phyloP scores from a whole-genome alignment of 1,140 invertebrate species.

The Kradibia gibbosae region DNA sequence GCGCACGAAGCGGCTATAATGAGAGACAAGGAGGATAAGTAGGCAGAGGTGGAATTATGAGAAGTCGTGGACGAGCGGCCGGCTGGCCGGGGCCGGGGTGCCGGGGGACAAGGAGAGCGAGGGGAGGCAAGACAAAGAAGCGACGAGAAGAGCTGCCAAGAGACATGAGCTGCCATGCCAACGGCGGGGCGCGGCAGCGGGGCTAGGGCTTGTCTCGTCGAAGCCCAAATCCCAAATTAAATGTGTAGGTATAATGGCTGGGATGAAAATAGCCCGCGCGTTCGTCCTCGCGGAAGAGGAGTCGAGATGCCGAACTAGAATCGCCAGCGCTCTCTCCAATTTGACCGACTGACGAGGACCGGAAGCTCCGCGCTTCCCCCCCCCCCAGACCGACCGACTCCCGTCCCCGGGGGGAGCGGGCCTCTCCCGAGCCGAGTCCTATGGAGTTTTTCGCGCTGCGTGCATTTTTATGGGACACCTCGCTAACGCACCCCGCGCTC shows the following conservation, averaged over 20 bases:
- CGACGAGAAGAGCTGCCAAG: slow-evolving; percentile 35
- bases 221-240: slow-evolving; percentile 52
- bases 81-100: neutral
- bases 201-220: slow-evolving; percentile 46
- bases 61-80: neutral
- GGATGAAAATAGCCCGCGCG: slow-evolving; percentile 31
- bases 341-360: neutral
- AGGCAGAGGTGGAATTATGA: slow-evolving; percentile 11
- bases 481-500: no score
- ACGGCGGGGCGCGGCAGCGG: slow-evolving; percentile 21
- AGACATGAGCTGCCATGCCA: slow-evolving; percentile 40
- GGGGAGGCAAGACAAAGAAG: slow-evolving; percentile 31
- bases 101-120: slow-evolving; percentile 3
- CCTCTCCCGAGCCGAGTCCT: neutral
- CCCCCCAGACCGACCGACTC: no score
- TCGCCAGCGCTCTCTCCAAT: slow-evolving; percentile 8
- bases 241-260: slow-evolving; percentile 45
- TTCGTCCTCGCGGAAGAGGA: slow-evolving; percentile 33
- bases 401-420: neutral
- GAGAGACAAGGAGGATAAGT: slow-evolving; percentile 4
- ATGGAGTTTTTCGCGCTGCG: neutral
- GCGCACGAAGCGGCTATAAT: neutral
- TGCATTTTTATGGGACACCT: no score
- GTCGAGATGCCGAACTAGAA: neutral
- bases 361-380: neutral